phyloP scores from a whole-genome alignment of 2,797 vertebrate genomes.

The Stomatorhinus walkeri region DNA sequence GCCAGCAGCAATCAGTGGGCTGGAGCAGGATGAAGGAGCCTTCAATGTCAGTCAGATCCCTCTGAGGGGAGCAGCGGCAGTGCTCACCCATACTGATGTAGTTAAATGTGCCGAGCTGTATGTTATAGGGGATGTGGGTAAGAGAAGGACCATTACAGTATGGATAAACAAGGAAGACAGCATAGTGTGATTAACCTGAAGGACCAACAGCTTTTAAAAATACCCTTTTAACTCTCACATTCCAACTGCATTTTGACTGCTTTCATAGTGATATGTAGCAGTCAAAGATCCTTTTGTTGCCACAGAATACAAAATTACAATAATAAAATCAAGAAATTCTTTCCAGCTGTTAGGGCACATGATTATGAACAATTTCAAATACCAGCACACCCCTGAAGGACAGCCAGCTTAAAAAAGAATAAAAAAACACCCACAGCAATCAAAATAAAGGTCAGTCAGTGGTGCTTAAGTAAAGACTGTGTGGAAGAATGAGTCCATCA shows the following conservation, averaged over 20 bases:
- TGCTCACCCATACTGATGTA: neutral
- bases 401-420: neutral
- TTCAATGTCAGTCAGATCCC: neutral
- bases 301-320: neutral
- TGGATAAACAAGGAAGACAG: neutral
- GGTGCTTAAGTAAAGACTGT: neutral
- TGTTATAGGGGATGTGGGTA: neutral
- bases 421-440: neutral
- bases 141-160: neutral
- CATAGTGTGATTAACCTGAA: neutral
- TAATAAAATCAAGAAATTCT: neutral
- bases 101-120: neutral
- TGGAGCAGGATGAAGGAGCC: neutral
- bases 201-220: neutral
- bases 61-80: neutral
- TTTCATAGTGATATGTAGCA: neutral
- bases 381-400: neutral
- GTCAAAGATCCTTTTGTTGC: neutral
- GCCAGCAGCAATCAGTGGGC: neutral
- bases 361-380: slow-evolving; percentile 2
- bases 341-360: neutral
- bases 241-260: neutral
- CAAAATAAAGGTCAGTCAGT: neutral
- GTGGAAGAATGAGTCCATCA: neutral
- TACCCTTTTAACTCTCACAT: neutral